These are phyloP conservation scores for Eupeodes latifasciatus DNA, from an alignment of 2,888 invertebrate genomes.

Conservation along the genomic window DNA sequence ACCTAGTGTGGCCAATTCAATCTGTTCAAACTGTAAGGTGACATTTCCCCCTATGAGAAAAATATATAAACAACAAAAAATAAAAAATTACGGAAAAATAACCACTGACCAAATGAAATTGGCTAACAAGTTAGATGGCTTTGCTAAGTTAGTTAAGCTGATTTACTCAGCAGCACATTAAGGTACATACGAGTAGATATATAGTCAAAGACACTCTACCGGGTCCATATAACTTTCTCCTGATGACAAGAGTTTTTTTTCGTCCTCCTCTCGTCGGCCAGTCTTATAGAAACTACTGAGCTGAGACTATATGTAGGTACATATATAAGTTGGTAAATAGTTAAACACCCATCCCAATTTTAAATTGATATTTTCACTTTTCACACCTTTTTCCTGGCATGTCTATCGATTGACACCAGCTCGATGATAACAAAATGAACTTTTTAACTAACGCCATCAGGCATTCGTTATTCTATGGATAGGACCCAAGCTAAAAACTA, in stretches of 20 bases:
- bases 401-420: conserved; percentile 49
- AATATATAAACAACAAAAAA: background rate
- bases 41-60: conserved; percentile 60
- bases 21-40: conserved; percentile 54
- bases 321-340: background rate
- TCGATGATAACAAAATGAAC: conserved; percentile 37
- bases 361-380: conserved; percentile 53
- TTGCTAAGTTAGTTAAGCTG: conserved; percentile 46
- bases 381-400: conserved; percentile 53
- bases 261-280: background rate
- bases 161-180: conserved; percentile 25
- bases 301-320: too few species aligned
- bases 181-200: background rate
- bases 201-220: conserved; percentile 1
- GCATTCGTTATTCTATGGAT: conserved; percentile 6
- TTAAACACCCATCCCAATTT: conserved; percentile 37
- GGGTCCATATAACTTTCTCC: conserved; percentile 66
- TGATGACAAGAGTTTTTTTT: conserved; percentile 37
- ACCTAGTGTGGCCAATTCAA: conserved; percentile 57
- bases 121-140: conserved; percentile 66
- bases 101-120: conserved; percentile 60
- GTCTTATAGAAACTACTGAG: background rate
- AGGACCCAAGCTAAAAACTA: conserved; percentile 1
- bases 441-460: conserved; percentile 30
- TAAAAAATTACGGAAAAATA: conserved; percentile 8